These are phyloP conservation scores for Periphyllus acericola DNA, from an alignment of 2,888 invertebrate species.

Conservation along the genomic window DNA sequence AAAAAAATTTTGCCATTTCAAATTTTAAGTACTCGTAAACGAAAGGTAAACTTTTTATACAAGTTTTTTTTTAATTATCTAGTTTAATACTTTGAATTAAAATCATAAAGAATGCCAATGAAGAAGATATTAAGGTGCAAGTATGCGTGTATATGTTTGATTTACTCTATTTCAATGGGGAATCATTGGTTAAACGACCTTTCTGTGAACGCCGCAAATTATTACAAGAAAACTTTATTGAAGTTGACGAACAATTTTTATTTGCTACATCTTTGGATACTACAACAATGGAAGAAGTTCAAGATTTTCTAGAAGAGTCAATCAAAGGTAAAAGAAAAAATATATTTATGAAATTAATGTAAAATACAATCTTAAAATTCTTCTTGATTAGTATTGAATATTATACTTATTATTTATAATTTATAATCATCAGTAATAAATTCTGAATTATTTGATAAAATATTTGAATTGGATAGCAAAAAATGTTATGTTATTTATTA, in stretches of 20 bases:
- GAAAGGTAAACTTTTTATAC: slow-evolving; percentile 75
- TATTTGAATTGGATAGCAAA: too few relatives aligned
- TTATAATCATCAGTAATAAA: too few relatives aligned
- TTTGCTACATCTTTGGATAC: slow-evolving; percentile 89
- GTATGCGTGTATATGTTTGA: slow-evolving; percentile 98
- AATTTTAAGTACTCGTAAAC: slow-evolving; percentile 90
- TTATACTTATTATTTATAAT: too few relatives aligned
- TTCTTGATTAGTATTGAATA: too few relatives aligned
- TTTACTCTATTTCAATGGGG: slow-evolving; percentile 89
- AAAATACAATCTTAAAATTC: too few relatives aligned
- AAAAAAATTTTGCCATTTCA: slow-evolving; percentile 96
- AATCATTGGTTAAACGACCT: slow-evolving; percentile 81
- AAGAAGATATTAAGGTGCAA: slow-evolving; percentile 82
- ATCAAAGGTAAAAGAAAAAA: slow-evolving; percentile 75
- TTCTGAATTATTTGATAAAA: too few relatives aligned
- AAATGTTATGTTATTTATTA: too few relatives aligned
- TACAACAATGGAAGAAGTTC: slow-evolving; percentile 87
- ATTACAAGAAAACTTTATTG: slow-evolving; percentile 77
- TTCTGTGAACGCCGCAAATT: slow-evolving; percentile 80
- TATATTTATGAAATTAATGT: too few relatives aligned
- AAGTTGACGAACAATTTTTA: slow-evolving; percentile 83
- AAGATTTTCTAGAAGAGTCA: slow-evolving; percentile 92
- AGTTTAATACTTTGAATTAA: background rate
- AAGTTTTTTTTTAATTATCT: background rate
- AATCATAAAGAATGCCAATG: slow-evolving; percentile 75